Percentiles rank a stretch among this genome's conserved stretches.
phyloP scores from a whole-genome alignment of 2,888 invertebrate genomes.

The Tuberolachnus salignus region DNA sequence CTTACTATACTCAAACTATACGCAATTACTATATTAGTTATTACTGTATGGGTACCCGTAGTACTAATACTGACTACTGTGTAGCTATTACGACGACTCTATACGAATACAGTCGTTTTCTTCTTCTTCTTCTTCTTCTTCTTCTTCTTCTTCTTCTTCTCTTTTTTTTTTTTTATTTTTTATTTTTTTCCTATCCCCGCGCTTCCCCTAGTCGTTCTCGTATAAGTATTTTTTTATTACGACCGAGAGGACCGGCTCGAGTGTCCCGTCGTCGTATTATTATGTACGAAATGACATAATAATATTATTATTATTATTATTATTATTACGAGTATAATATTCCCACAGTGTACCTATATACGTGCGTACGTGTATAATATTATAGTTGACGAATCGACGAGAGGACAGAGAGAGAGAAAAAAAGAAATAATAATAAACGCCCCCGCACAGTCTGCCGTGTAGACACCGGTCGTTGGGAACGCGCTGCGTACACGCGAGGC shows the following conservation, averaged over 20 bases:
- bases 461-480: no score
- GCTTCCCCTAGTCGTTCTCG: constrained; percentile 36
- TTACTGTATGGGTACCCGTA: no score
- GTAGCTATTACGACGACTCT: background rate
- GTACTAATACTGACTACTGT: background rate
- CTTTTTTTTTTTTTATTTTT: constrained; percentile 6
- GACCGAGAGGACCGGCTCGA: background rate
- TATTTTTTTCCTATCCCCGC: no score
- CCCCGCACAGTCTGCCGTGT: background rate
- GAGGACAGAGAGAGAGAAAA: no score
- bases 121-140: background rate
- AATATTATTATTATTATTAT: no score
- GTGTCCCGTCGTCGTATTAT: background rate
- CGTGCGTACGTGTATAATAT: background rate
- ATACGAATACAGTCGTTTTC: background rate
- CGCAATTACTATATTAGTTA: constrained; percentile 5
- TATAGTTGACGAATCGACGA: constrained; percentile 2
- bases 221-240: constrained; percentile 1
- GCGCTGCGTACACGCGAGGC: background rate
- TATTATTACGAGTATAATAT: no score
- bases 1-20: background rate
- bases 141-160: background rate
- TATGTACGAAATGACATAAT: background rate
- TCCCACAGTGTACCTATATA: background rate
- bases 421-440: constrained; percentile 5